A percentile compares a stretch with the other conserved stretches of the same genome.
Conservation (phyloP, 2,888 invertebrate species). For the Synergus umbraculus region DNA sequence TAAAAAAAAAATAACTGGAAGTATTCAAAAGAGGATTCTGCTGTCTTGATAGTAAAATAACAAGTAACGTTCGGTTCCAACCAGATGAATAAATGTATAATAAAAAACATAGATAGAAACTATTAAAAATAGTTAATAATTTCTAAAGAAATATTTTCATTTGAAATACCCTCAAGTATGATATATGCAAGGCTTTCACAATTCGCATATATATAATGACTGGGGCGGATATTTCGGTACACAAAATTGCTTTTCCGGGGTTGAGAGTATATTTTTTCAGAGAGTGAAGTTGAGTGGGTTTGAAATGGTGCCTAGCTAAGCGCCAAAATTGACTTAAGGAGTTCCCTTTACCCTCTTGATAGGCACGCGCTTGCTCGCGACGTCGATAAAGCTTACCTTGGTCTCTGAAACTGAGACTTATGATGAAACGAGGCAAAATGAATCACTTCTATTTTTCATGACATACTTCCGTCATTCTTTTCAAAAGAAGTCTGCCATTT, state of each 20-base stretch:
- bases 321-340: neutral
- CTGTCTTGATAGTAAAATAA: no score
- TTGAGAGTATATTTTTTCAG: neutral
- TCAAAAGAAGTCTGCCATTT: neutral
- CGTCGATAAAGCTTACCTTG: neutral
- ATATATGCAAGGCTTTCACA: no score
- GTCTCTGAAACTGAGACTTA: neutral
- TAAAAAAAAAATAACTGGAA: neutral
- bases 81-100: no score
- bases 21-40: neutral
- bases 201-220: no score
- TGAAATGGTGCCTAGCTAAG: neutral
- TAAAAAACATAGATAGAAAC: no score
- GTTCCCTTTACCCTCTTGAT: neutral
- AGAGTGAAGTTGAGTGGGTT: neutral
- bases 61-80: no score
- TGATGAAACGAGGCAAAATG: neutral
- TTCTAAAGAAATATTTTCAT: no score
- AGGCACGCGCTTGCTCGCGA: neutral
- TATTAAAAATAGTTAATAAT: no score
- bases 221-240: neutral
- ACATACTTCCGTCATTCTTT: no score
- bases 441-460: conserved; percentile 11
- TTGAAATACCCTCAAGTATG: no score
- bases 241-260: neutral